phyloP scores from a whole-genome alignment of 2,888 invertebrate genomes.

The Parnassius orleans region DNA sequence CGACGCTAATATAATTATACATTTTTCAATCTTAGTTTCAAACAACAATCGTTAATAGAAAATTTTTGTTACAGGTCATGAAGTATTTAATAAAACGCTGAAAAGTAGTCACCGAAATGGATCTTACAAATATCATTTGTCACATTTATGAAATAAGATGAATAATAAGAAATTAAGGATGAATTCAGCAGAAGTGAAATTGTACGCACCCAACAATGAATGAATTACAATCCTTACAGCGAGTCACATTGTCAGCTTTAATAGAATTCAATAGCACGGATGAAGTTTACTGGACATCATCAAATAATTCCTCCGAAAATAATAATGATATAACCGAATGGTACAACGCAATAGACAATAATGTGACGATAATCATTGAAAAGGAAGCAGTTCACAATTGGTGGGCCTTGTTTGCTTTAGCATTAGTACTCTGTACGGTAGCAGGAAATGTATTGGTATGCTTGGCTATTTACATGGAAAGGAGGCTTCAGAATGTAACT shows the following conservation, averaged over 20 bases:
- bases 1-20: too few relatives aligned
- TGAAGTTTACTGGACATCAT: constrained; percentile 39
- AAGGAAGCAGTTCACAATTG: constrained; percentile 82
- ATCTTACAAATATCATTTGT: constrained; percentile 44
- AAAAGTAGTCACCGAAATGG: constrained; percentile 44
- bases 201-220: constrained; percentile 58
- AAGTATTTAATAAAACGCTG: constrained; percentile 29
- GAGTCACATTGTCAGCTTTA: constrained; percentile 28
- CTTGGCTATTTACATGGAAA: constrained; percentile 94
- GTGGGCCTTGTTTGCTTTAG: constrained; percentile 89
- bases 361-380: constrained; percentile 39
- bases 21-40: too few relatives aligned
- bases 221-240: constrained; percentile 46
- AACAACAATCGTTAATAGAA: neutral
- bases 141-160: constrained; percentile 76
- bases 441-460: constrained; percentile 97
- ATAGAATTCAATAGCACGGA: constrained; percentile 33
- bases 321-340: constrained; percentile 34
- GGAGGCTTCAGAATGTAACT: constrained; percentile 96
- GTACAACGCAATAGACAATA: constrained; percentile 43
- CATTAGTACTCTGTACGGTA: constrained; percentile 91
- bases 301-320: constrained; percentile 39
- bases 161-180: constrained; percentile 52
- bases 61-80: constrained; percentile 55
- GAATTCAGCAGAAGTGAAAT: constrained; percentile 47